Evolutionary conservation across 2,113 vertebrate genomes (phyloP).

Genomic region (Abramis brama): DNA sequence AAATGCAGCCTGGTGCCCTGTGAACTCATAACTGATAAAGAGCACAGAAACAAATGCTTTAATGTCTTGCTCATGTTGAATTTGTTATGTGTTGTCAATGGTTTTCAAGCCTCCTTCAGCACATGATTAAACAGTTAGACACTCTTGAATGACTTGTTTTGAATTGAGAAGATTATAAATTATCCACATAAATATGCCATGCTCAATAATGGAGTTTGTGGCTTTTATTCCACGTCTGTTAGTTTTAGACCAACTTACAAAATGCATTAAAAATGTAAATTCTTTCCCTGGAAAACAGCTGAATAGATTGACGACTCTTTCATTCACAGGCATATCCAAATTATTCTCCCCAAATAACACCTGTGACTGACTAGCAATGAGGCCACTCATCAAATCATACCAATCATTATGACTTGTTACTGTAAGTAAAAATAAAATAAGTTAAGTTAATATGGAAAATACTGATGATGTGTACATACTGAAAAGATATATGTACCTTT

Average conservation of each 20-base stretch:
- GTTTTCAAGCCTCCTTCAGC: background rate
- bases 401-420: background rate
- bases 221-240: background rate
- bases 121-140: background rate
- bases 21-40: conserved; percentile 9
- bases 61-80: background rate
- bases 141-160: background rate
- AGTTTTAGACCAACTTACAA: background rate
- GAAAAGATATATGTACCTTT: background rate
- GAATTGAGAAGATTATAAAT: background rate
- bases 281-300: background rate
- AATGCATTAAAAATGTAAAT: background rate
- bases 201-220: no score
- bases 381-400: background rate
- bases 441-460: background rate
- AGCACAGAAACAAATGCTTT: background rate
- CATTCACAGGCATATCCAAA: background rate
- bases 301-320: background rate
- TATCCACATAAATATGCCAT: background rate
- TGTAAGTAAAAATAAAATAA: background rate
- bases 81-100: background rate
- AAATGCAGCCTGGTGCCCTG: conserved; percentile 22
- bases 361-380: background rate
- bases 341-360: background rate
- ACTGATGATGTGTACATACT: background rate